Percentiles rank a stretch among this genome's conserved stretches.
These are phyloP conservation scores for Struthio camelus DNA, from an alignment of 2,113 vertebrate species.

Conservation along the genomic window DNA sequence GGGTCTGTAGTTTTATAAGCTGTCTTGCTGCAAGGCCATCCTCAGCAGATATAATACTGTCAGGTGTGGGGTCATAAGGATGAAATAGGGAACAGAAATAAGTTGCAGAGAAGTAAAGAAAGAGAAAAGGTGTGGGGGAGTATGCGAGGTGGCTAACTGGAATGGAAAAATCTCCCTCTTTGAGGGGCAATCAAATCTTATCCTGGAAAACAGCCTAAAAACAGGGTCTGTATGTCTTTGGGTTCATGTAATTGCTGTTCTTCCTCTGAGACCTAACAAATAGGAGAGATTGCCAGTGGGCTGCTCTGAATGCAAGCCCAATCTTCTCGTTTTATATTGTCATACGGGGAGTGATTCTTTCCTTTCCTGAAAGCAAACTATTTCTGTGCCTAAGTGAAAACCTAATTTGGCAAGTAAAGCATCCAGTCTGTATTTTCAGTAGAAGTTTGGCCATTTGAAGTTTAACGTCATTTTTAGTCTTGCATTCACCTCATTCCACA, in stretches of 20 bases:
- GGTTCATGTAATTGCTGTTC: not conserved
- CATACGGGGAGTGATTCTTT: not conserved
- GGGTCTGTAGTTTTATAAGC: not conserved
- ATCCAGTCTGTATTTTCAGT: not conserved
- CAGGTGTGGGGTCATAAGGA: not conserved
- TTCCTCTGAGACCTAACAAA: not conserved
- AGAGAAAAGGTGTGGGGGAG: not conserved
- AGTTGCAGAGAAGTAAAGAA: not conserved
- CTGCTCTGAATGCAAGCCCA: not conserved
- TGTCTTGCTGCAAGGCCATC: not conserved
- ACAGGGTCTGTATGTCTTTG: not conserved
- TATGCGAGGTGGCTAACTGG: not conserved
- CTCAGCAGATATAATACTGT: not conserved
- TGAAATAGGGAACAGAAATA: not conserved
- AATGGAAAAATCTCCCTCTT: not conserved
- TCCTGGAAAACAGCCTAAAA: not conserved
- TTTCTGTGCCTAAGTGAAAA: not conserved
- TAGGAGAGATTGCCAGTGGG: not conserved
- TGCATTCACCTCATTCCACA: not conserved
- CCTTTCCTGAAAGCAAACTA: not conserved
- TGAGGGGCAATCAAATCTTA: not conserved
- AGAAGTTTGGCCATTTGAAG: not conserved
- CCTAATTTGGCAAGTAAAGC: not conserved
- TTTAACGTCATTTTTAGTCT: not conserved
- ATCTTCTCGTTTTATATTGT: not conserved